These are phyloP conservation scores for Oreocharis arfaki DNA, from an alignment of 2,113 vertebrate genomes.

Conservation along the genomic window DNA sequence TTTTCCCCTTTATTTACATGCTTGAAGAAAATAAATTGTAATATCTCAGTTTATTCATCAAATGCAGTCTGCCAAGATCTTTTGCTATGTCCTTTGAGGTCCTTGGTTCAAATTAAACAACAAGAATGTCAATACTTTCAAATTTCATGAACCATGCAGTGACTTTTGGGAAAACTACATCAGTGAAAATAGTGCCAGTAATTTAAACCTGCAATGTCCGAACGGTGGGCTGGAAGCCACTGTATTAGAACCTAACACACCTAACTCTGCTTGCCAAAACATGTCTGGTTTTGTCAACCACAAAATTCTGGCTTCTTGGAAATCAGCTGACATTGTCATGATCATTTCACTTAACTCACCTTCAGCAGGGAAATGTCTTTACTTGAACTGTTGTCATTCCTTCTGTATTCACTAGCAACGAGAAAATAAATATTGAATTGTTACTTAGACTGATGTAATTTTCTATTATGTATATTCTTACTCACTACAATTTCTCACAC, in stretches of 20 bases:
- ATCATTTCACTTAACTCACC: not conserved
- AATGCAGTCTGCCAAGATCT: not conserved
- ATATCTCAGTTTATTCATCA: not conserved
- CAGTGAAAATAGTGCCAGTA: not conserved
- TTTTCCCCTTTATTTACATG: fast-evolving
- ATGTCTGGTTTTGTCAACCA: not conserved
- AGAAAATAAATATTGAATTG: not conserved
- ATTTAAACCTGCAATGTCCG: not conserved
- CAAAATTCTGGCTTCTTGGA: not conserved
- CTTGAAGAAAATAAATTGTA: not conserved
- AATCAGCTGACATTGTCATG: not conserved
- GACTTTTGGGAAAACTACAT: not conserved
- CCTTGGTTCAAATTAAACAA: not conserved
- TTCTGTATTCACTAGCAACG: not conserved
- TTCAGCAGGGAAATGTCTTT: not conserved
- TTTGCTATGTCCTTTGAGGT: not conserved
- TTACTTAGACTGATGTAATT: not conserved
- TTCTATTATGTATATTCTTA: not conserved
- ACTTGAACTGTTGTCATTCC: not conserved
- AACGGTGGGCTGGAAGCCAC: not conserved
- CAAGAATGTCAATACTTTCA: not conserved
- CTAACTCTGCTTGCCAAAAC: not conserved
- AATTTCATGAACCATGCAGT: not conserved
- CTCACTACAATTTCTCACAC: not conserved
- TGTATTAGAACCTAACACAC: not conserved